These are phyloP conservation scores for Morphnarchus princeps DNA, from an alignment of 2,113 vertebrate species.

Conservation along the genomic window DNA sequence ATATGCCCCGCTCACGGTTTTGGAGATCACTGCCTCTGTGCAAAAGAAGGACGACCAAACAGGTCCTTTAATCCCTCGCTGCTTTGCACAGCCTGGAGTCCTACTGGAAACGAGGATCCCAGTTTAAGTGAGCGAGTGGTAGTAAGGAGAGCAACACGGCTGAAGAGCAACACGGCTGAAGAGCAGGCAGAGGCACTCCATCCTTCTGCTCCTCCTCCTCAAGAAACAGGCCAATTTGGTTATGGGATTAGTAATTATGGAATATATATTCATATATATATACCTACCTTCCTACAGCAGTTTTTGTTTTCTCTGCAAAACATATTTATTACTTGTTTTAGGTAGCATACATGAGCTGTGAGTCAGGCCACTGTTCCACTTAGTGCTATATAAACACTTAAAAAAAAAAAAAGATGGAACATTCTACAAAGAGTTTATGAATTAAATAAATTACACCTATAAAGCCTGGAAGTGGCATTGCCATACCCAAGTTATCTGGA, in stretches of 20 bases:
- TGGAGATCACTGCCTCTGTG: no score
- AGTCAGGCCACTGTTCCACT: not conserved
- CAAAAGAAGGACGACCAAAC: accelerated
- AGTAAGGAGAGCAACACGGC: not conserved
- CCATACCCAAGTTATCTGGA: not conserved
- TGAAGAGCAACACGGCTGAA: not conserved
- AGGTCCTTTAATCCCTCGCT: not conserved
- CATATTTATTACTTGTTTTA: not conserved
- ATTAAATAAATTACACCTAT: not conserved
- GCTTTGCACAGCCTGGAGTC: not conserved
- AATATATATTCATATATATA: no score
- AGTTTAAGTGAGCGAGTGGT: no score
- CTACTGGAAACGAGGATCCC: not conserved
- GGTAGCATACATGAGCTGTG: not conserved
- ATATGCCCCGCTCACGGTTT: accelerated
- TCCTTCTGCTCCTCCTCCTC: not conserved
- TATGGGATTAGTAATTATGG: accelerated
- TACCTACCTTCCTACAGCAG: not conserved
- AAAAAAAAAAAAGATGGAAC: not conserved
- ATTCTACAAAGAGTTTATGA: not conserved
- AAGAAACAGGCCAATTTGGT: not conserved
- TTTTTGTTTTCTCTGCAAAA: not conserved
- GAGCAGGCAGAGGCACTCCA: accelerated
- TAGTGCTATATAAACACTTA: not conserved
- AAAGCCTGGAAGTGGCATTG: not conserved